Conservation (phyloP, 2,888 invertebrate genomes). For the Ecdyonurus torrentis region DNA sequence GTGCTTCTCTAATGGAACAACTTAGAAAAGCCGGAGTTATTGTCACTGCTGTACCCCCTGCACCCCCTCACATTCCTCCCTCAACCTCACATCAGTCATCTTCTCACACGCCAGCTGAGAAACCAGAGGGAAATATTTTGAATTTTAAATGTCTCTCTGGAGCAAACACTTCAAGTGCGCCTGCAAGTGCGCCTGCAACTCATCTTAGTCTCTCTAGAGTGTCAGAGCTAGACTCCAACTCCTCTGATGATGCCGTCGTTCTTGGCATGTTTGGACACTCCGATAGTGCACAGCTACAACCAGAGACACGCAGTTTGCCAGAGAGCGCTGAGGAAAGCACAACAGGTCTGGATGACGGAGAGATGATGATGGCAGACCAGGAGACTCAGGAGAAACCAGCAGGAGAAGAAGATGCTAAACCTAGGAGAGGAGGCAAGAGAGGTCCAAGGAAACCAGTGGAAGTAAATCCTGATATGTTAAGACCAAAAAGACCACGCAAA, state of each 20-base stretch:
- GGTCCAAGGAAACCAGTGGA: conserved; percentile 6
- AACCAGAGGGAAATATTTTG: too few species aligned
- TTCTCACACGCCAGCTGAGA: background rate
- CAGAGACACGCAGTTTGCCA: background rate
- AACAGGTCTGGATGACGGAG: background rate
- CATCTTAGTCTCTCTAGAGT: background rate
- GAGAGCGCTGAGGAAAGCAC: background rate
- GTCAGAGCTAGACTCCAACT: background rate
- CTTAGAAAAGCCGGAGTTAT: conserved; percentile 1
- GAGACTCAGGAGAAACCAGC: background rate
- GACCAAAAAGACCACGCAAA: conserved; percentile 6
- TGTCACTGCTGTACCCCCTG: background rate
- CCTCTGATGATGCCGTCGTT: background rate
- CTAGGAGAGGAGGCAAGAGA: conserved; percentile 6
- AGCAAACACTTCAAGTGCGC: background rate
- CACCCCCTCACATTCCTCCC: too few species aligned
- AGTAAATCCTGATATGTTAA: background rate
- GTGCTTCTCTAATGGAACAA: conserved; percentile 1
- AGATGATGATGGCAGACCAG: background rate
- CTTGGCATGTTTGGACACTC: background rate
- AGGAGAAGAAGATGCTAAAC: background rate
- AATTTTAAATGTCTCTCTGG: too few species aligned
- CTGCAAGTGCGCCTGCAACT: background rate
- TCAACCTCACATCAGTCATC: too few species aligned
- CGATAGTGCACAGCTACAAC: background rate